These are phyloP conservation scores for Neosalanx taihuensis DNA, from an alignment of 2,797 vertebrate species.

Conservation along the genomic window DNA sequence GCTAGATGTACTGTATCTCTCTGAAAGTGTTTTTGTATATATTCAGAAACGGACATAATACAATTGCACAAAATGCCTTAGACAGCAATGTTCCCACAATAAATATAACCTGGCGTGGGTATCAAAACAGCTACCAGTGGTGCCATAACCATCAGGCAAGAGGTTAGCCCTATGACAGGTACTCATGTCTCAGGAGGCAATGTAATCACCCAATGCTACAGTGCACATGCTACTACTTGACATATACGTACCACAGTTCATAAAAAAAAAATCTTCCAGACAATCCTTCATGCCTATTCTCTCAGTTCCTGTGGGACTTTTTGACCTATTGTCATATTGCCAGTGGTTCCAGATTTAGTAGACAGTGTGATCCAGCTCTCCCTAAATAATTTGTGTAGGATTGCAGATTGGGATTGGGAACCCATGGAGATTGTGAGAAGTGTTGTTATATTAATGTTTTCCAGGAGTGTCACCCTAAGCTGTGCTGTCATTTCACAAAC, in stretches of 20 bases:
- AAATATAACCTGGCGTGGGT: not conserved
- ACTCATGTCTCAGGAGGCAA: not conserved
- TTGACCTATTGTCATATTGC: not conserved
- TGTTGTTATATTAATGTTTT: constrained; percentile 40
- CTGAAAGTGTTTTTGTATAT: not conserved
- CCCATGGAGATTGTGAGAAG: not conserved
- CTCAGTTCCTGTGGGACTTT: not conserved
- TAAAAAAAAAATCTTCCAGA: not conserved
- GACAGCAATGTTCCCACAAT: not conserved
- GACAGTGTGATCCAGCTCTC: not conserved
- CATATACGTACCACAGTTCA: not conserved
- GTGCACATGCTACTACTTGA: not conserved
- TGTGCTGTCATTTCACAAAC: constrained; percentile 42
- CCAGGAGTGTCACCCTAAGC: constrained; percentile 47
- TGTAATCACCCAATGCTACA: not conserved
- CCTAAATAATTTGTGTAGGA: not conserved
- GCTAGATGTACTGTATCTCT: not conserved
- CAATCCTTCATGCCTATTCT: not conserved
- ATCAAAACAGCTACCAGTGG: not conserved
- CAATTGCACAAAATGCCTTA: too few species aligned
- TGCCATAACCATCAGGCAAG: not conserved
- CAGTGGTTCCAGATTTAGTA: not conserved
- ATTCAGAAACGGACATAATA: not conserved
- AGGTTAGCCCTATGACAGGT: not conserved
- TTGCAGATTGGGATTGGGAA: not conserved